Evolutionary conservation across 2,888 invertebrate species (phyloP).

Genomic region (Macrophya alboannulata): DNA sequence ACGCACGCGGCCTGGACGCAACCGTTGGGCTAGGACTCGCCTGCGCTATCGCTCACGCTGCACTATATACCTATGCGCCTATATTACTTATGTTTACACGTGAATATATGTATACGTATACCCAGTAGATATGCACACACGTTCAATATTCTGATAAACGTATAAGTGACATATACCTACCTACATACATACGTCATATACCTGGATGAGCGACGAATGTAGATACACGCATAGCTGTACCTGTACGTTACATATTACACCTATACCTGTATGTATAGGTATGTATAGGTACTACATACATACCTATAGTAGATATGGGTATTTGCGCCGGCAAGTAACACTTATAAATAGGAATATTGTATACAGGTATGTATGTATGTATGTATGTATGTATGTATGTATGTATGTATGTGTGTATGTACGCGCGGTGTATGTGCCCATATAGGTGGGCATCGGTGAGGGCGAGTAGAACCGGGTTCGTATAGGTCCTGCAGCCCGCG

Average conservation of each 20-base stretch:
- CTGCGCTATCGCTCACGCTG: conserved; percentile 21
- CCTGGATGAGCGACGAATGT: not conserved
- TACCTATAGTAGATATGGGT: no score
- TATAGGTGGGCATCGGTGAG: not conserved
- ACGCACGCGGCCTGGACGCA: not conserved
- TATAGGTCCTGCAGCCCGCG: not conserved
- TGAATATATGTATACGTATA: not conserved
- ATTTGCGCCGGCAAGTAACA: no score
- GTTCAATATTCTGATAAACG: not conserved
- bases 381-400: no score
- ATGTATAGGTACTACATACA: no score
- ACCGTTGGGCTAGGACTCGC: not conserved
- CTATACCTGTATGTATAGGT: not conserved
- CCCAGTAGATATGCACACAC: not conserved
- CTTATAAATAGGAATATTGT: not conserved
- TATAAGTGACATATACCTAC: not conserved
- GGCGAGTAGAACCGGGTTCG: not conserved
- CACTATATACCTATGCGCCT: not conserved
- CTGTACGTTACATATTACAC: not conserved
- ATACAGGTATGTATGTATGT: no score
- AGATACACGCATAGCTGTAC: not conserved
- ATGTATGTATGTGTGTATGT: no score
- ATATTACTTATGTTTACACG: conserved; percentile 1
- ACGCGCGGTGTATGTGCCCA: no score
- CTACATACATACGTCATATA: not conserved